Base-by-base conservation (phyloP, 2,888 invertebrate genomes). In the Cantharis nigra region DNA sequence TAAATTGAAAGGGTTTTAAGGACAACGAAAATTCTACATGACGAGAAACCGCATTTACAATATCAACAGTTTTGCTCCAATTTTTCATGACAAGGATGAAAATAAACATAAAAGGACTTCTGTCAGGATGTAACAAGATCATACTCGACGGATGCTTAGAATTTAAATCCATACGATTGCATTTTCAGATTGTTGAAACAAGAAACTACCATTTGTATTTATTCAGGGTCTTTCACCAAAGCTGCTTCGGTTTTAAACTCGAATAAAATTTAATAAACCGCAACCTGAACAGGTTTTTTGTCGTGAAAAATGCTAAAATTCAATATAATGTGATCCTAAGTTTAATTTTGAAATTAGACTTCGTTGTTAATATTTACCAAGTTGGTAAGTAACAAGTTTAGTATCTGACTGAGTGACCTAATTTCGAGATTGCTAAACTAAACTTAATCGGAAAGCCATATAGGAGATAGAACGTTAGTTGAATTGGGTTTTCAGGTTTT, bases 381-480 rank as follows among this genome's bases (percentile, higher is more conserved):
- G 26, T 67, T 23, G 7, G 65, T 23, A 13, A 67, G 65, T 67
- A 67, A 67, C 65, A 67, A 67, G 65, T 67, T 67, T 67, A n/a
- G 18, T 49, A 49, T 49, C 49, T 49, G 13, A 49, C 49, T 49
- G 20, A 18, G 16, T 26, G 74, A 74, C 74, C 74, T 69, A 69
- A 70, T 74, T 65, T 69, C 63, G 30, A 74, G 69, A 74, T 74
- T 69, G 63, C 69, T 69, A 74, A 63, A 74, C 67, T 74, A 69
- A 69, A 69, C 70, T 69, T 74, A 69, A 49, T 70, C 69, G 74
- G 63, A 74, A 70, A 70, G 74, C 63, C 69, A 69, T 69, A 69
- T 63, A 70, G 28, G 3, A 30, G 28, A 30, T 30, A 30, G 28
- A 74, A 63, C 30, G 74, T 74, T 63, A 74, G 63, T 64, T 20